phyloP scores from a whole-genome alignment of 2,888 invertebrate genomes.

The Lithophane leautieri region DNA sequence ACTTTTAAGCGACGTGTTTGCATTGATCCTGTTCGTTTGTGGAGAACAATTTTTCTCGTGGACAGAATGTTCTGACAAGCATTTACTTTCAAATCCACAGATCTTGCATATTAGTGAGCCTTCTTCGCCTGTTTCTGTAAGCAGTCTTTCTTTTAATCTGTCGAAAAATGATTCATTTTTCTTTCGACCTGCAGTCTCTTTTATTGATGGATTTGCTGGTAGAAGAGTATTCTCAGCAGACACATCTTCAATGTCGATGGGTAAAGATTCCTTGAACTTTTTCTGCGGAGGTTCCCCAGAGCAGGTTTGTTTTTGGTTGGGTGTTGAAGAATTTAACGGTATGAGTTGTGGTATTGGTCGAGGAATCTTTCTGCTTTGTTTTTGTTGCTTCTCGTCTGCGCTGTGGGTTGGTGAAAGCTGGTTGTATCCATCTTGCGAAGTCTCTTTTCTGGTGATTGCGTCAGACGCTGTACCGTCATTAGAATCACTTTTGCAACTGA shows the following conservation, averaged over 20 bases:
- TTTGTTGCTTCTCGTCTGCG: slow-evolving; percentile 79
- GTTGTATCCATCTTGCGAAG: slow-evolving; percentile 71
- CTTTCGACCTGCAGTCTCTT: slow-evolving; percentile 84
- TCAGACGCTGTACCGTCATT: slow-evolving; percentile 81
- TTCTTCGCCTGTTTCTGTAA: slow-evolving; percentile 91
- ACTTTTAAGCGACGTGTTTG: slow-evolving; percentile 85
- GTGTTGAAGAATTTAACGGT: slow-evolving; percentile 91
- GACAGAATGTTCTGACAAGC: slow-evolving; percentile 94
- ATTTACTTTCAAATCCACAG: slow-evolving; percentile 95
- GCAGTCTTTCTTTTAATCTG: slow-evolving; percentile 94
- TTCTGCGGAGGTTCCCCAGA: slow-evolving; percentile 85
- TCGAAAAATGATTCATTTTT: slow-evolving; percentile 96
- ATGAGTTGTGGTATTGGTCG: slow-evolving; percentile 94
- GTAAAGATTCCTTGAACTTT: slow-evolving; percentile 80
- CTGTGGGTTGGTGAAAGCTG: slow-evolving; percentile 73
- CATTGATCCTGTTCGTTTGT: slow-evolving; percentile 81
- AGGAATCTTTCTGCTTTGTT: slow-evolving; percentile 82
- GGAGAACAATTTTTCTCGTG: slow-evolving; percentile 93
- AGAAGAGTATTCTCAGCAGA: slow-evolving; percentile 79
- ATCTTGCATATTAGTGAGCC: slow-evolving; percentile 92
- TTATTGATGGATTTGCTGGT: slow-evolving; percentile 74
- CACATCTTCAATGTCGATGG: slow-evolving; percentile 65
- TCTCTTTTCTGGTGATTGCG: slow-evolving; percentile 72
- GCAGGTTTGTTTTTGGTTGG: slow-evolving; percentile 82
- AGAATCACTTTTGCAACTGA: slow-evolving; percentile 85